These are phyloP conservation scores for Aplochiton taeniatus DNA, from an alignment of 2,797 vertebrate genomes.

Conservation along the genomic window DNA sequence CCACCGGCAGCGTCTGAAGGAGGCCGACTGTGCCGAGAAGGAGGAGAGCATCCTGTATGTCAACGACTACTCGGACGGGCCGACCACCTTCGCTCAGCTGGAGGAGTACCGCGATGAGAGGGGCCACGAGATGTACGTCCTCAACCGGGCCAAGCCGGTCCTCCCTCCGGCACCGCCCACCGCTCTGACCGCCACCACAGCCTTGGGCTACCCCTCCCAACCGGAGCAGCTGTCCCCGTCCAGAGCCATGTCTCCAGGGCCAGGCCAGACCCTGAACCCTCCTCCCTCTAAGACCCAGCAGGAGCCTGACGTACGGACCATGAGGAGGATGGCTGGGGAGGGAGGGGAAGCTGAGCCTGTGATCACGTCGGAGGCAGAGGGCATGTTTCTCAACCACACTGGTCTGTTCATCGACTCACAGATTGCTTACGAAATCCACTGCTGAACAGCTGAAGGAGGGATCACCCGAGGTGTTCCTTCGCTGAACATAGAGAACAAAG, in stretches of 20 bases:
- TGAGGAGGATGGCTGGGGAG: slow-evolving; percentile 76
- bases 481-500: too few species aligned
- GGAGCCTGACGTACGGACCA: slow-evolving; percentile 62
- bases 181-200: slow-evolving; percentile 57
- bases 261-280: slow-evolving; percentile 48
- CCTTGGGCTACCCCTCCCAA: slow-evolving; percentile 40
- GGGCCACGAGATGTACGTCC: slow-evolving; percentile 89
- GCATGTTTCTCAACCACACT: slow-evolving; percentile 79
- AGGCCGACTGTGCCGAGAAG: slow-evolving; percentile 67
- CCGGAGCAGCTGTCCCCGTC: slow-evolving; percentile 34
- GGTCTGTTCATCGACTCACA: slow-evolving; percentile 82
- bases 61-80: slow-evolving; percentile 89
- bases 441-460: slow-evolving; percentile 65
- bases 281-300: slow-evolving; percentile 48
- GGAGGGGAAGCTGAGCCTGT: slow-evolving; percentile 75
- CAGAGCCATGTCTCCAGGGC: slow-evolving; percentile 43
- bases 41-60: slow-evolving; percentile 87
- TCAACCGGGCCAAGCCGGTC: slow-evolving; percentile 85
- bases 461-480: too few species aligned
- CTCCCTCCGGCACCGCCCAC: slow-evolving; percentile 58
- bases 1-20: slow-evolving; percentile 79
- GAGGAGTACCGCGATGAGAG: slow-evolving; percentile 87
- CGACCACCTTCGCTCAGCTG: slow-evolving; percentile 87
- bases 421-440: slow-evolving; percentile 87
- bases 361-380: slow-evolving; percentile 74